Percentiles rank a stretch among this genome's conserved stretches.
Evolutionary conservation across 1,140 invertebrate genomes (phyloP).

Genomic region (Zaprionus ornatus): DNA sequence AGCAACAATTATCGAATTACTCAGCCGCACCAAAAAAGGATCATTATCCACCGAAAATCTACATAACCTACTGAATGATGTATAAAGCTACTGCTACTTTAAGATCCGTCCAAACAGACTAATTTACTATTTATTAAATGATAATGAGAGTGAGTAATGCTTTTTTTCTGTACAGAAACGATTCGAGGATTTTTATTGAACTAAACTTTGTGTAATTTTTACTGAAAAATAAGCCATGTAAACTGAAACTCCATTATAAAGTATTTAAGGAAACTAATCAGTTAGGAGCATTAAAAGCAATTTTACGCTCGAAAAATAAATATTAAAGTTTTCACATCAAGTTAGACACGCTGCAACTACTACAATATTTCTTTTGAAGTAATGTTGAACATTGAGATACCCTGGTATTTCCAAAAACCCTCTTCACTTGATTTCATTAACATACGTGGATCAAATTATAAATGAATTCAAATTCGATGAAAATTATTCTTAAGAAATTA

Average conservation of each 20-base stretch:
- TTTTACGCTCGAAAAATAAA: too few species aligned
- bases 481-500: not conserved
- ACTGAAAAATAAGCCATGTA: not conserved
- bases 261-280: not conserved
- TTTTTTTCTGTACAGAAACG: too few species aligned
- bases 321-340: not conserved
- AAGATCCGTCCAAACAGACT: not conserved
- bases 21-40: constrained; percentile 85
- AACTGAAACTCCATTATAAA: not conserved
- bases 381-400: too few species aligned
- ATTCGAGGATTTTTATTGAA: too few species aligned
- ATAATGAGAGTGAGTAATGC: too few species aligned
- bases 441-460: too few species aligned
- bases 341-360: not conserved
- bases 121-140: not conserved
- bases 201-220: not conserved
- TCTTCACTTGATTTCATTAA: too few species aligned
- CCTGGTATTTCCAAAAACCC: too few species aligned
- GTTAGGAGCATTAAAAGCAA: not conserved
- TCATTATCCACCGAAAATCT: constrained; percentile 84
- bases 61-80: not conserved
- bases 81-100: not conserved
- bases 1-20: constrained; percentile 51
- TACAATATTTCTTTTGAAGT: not conserved
- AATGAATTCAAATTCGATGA: too few species aligned